phyloP scores from a whole-genome alignment of 2,888 invertebrate genomes.

The Shargacucullia verbasci region DNA sequence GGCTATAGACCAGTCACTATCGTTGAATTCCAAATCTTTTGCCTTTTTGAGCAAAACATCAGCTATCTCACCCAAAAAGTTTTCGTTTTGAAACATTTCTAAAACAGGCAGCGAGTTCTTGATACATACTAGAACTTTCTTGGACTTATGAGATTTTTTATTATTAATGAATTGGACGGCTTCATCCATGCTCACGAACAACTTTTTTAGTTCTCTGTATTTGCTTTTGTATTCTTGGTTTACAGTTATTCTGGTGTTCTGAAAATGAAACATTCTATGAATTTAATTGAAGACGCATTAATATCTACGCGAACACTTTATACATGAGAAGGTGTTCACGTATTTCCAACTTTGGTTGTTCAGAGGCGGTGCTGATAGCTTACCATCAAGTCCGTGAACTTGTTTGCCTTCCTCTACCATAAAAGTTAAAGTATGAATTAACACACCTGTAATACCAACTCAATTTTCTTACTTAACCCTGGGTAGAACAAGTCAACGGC shows the following conservation, averaged over 20 bases:
- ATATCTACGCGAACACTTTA: no score
- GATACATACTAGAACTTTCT: slow-evolving; percentile 79
- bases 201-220: slow-evolving; percentile 75
- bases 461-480: slow-evolving; percentile 64
- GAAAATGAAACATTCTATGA: slow-evolving; percentile 36
- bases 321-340: no score
- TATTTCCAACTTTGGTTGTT: no score
- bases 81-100: slow-evolving; percentile 89
- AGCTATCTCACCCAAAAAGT: slow-evolving; percentile 82
- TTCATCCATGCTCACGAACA: slow-evolving; percentile 77
- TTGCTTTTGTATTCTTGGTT: slow-evolving; percentile 82
- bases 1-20: slow-evolving; percentile 74
- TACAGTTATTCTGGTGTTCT: slow-evolving; percentile 73
- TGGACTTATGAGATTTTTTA: slow-evolving; percentile 67
- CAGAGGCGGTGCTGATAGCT: no score
- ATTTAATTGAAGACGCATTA: no score
- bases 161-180: slow-evolving; percentile 78
- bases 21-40: slow-evolving; percentile 73
- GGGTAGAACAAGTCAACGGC: slow-evolving; percentile 77
- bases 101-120: slow-evolving; percentile 88
- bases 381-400: no score
- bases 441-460: slow-evolving; percentile 68
- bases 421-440: background rate
- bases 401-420: no score
- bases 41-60: slow-evolving; percentile 74